Evolutionary conservation across 2,797 vertebrate species (phyloP).

Genomic region (Oreortyx pictus): DNA sequence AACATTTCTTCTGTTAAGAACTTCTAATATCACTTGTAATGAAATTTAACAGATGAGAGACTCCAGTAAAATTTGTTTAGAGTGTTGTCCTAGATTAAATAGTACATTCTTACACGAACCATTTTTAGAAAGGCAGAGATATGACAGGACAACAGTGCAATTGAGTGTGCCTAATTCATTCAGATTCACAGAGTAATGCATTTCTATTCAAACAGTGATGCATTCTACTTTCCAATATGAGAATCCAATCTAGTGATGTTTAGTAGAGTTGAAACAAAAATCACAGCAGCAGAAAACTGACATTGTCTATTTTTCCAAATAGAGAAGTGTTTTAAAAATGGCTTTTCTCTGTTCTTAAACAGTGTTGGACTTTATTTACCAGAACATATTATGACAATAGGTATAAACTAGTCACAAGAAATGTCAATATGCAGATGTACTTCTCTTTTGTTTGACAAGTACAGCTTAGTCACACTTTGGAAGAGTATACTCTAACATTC

Average conservation of each 20-base stretch:
- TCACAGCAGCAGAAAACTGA: constrained; percentile 75
- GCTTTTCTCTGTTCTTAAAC: constrained; percentile 49
- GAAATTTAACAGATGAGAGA: constrained; percentile 75
- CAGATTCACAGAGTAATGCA: constrained; percentile 78
- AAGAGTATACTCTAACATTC: background rate
- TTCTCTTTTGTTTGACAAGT: background rate
- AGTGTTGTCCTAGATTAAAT: constrained; percentile 53
- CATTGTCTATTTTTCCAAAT: constrained; percentile 71
- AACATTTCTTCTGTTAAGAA: constrained; percentile 47
- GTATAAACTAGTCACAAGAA: background rate
- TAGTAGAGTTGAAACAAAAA: constrained; percentile 78
- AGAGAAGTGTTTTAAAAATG: constrained; percentile 57
- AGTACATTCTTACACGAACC: constrained; percentile 60
- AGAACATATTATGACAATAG: background rate
- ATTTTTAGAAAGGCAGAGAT: constrained; percentile 69
- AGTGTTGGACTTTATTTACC: constrained; percentile 23
- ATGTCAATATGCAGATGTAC: background rate
- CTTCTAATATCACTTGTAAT: constrained; percentile 59
- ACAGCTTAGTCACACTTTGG: background rate
- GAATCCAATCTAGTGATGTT: constrained; percentile 78
- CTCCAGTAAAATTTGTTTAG: constrained; percentile 63
- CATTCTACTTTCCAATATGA: constrained; percentile 69
- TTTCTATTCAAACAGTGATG: constrained; percentile 75
- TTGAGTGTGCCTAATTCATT: constrained; percentile 75
- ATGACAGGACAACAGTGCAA: constrained; percentile 62